Percentiles rank a stretch among this genome's conserved stretches.
These are phyloP conservation scores for Zalophus californianus DNA, from an alignment of 2,797 vertebrate species.

Conservation along the genomic window DNA sequence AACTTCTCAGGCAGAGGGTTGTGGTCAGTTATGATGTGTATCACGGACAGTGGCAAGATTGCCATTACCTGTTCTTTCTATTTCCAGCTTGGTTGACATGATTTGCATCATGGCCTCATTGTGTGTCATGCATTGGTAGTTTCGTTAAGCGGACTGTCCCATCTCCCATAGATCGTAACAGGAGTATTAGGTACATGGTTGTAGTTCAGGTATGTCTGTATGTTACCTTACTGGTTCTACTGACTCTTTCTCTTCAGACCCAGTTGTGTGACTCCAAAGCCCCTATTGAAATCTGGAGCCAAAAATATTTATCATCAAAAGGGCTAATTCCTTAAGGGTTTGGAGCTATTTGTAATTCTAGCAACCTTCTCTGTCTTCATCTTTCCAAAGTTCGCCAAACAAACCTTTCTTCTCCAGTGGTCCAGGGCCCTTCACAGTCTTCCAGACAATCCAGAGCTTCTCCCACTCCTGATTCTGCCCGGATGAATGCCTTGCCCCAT, in stretches of 20 bases:
- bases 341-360: not conserved
- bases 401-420: not conserved
- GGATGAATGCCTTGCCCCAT: not conserved
- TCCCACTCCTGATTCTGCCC: not conserved
- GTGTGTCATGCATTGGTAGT: not conserved
- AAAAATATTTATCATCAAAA: not conserved
- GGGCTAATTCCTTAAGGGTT: not conserved
- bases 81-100: not conserved
- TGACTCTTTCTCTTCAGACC: not conserved
- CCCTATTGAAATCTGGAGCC: not conserved
- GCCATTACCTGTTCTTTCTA: not conserved
- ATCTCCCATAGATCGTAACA: not conserved
- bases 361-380: not conserved
- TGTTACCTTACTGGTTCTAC: not conserved
- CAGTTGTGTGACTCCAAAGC: not conserved
- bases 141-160: not conserved
- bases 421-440: not conserved
- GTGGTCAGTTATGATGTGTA: not conserved
- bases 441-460: not conserved
- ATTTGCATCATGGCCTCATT: not conserved
- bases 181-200: not conserved
- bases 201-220: not conserved
- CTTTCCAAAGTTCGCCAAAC: not conserved
- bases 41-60: not conserved
- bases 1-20: not conserved